phyloP scores from a whole-genome alignment of 37 sponge, comb jelly and placozoan genomes.

The Chondrosia reniformis region DNA sequence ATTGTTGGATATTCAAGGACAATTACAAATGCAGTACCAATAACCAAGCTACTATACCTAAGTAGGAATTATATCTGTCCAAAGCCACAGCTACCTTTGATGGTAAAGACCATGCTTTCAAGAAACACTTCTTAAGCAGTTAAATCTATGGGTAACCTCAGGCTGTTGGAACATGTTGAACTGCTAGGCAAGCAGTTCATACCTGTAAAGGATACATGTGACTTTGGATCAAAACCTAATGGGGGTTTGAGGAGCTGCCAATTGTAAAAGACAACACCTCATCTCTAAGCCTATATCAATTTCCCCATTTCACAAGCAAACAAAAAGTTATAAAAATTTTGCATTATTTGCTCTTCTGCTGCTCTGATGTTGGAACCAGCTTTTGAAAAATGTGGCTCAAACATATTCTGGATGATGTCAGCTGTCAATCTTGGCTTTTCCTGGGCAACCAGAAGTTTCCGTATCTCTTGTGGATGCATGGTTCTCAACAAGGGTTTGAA shows the following conservation, averaged over 20 bases:
- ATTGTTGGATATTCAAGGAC: slow-evolving; percentile 3
- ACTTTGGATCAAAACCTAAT: neutral
- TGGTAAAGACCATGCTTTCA: neutral
- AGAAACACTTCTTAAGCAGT: neutral
- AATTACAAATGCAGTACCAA: neutral
- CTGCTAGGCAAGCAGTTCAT: neutral
- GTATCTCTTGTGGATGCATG: neutral
- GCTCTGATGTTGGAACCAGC: neutral
- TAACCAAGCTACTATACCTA: no score
- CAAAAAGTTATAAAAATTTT: neutral
- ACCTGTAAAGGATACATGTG: neutral
- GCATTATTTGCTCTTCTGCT: slow-evolving; percentile 11
- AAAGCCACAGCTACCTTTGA: neutral
- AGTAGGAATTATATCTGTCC: neutral
- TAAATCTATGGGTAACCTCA: neutral
- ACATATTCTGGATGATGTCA: neutral
- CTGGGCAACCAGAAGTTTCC: neutral
- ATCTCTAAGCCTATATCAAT: neutral
- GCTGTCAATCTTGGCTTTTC: neutral
- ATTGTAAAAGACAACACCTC: neutral
- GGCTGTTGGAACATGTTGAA: neutral
- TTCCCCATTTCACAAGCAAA: neutral
- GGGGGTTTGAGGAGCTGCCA: neutral
- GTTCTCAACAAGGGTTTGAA: neutral
- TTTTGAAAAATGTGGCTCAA: neutral